These are phyloP conservation scores for Eristalis intricaria DNA, from an alignment of 2,888 invertebrate genomes.

Conservation along the genomic window DNA sequence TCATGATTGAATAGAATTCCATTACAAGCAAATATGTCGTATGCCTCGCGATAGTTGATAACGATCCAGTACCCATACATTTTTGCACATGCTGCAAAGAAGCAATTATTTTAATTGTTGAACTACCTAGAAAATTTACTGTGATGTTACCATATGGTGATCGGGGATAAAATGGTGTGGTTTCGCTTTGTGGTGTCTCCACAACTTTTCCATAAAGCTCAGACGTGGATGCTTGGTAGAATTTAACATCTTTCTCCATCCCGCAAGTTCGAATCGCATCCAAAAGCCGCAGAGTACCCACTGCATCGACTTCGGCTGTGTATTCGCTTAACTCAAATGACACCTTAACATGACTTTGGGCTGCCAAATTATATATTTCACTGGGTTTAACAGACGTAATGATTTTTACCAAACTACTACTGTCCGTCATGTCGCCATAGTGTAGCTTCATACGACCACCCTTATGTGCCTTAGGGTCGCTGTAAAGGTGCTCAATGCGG, in stretches of 20 bases:
- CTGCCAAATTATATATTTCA: conserved; percentile 99
- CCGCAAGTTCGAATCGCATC: conserved; percentile 96
- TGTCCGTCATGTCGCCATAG: conserved; percentile 99
- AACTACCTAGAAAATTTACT: neutral
- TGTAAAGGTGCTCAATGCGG: conserved; percentile 97
- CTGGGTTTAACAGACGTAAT: conserved; percentile 87
- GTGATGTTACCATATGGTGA: conserved; percentile 93
- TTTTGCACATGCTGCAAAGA: conserved; percentile 92
- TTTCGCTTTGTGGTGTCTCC: conserved; percentile 96
- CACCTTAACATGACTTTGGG: conserved; percentile 99
- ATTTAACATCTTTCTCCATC: conserved; percentile 89
- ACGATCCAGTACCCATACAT: conserved; percentile 98
- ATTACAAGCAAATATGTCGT: conserved; percentile 97
- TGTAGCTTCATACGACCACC: conserved; percentile 95
- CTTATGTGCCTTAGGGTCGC: conserved; percentile 93
- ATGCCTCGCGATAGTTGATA: conserved; percentile 97
- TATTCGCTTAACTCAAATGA: conserved; percentile 99
- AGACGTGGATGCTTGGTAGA: conserved; percentile 98
- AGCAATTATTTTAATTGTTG: neutral
- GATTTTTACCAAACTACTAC: conserved; percentile 95
- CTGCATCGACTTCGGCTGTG: conserved; percentile 98
- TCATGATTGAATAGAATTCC: conserved; percentile 98
- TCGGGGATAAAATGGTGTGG: conserved; percentile 97
- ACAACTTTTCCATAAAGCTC: conserved; percentile 96
- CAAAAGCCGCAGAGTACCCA: conserved; percentile 94